A percentile compares a stretch with the other conserved stretches of the same genome.
Conservation (phyloP, 2,113 vertebrate species). For the Macrotis lagotis region DNA sequence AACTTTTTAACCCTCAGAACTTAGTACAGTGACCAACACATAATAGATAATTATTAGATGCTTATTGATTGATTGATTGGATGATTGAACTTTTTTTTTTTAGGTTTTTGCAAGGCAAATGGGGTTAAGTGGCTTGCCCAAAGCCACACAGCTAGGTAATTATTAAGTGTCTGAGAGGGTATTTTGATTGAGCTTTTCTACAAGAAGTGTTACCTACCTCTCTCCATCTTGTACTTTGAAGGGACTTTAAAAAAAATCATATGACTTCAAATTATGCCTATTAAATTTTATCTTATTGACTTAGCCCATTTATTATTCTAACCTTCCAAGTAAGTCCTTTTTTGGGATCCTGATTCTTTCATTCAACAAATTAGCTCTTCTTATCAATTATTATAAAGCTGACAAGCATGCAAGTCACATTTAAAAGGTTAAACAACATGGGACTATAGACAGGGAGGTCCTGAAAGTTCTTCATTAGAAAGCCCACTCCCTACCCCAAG, state of each 20-base stretch:
- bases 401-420: too few species aligned
- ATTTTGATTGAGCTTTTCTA: not conserved
- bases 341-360: too few species aligned
- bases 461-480: too few species aligned
- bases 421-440: too few species aligned
- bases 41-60: not conserved
- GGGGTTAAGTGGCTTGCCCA: too few species aligned
- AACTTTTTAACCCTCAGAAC: not conserved
- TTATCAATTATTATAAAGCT: too few species aligned
- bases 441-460: too few species aligned
- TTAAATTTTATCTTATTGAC: not conserved
- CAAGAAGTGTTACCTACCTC: not conserved
- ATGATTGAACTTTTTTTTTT: not conserved
- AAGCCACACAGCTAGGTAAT: too few species aligned
- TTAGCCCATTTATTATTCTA: not conserved
- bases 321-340: not conserved
- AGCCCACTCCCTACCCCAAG: too few species aligned
- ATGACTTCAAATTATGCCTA: not conserved
- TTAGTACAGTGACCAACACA: not conserved
- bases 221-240: not conserved
- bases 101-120: too few species aligned
- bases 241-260: not conserved
- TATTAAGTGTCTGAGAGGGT: too few species aligned
- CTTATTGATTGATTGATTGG: not conserved
- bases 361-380: too few species aligned